phyloP scores from a whole-genome alignment of 1,140 invertebrate species.

The Myzus persicae region DNA sequence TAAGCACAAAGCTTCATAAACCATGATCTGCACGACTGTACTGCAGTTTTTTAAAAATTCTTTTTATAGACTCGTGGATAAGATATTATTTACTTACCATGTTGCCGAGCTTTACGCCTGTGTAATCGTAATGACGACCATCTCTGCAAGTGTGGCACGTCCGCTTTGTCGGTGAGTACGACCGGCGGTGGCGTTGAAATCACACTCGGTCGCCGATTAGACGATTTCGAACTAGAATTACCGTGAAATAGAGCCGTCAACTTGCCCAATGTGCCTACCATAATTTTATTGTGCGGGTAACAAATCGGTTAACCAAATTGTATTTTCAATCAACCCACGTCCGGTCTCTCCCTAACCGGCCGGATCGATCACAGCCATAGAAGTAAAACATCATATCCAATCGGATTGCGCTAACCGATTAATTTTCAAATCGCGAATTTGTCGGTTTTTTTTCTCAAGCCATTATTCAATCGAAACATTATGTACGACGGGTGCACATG shows the following conservation, averaged over 20 bases:
- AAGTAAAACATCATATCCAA: neutral
- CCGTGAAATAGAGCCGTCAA: conserved; percentile 43
- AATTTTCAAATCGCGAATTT: conserved; percentile 30
- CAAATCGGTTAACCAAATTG: neutral
- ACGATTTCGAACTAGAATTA: neutral
- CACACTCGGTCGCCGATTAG: conserved; percentile 36
- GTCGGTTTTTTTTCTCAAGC: neutral
- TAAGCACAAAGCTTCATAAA: neutral
- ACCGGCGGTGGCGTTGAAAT: conserved; percentile 21
- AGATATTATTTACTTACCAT: conserved; percentile 29
- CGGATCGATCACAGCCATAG: neutral
- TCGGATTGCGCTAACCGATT: neutral
- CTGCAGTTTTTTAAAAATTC: neutral
- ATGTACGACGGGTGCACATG: neutral
- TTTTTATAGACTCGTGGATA: neutral
- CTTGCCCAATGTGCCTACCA: conserved; percentile 52
- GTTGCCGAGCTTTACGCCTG: conserved; percentile 48
- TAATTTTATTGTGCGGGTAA: neutral
- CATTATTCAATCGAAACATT: neutral
- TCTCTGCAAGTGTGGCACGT: conserved; percentile 33
- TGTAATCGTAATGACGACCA: conserved; percentile 51
- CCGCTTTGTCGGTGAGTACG: conserved; percentile 33
- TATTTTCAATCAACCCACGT: conserved; percentile 24
- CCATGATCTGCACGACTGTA: neutral
- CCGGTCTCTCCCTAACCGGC: neutral